These are phyloP conservation scores for Drosophila sechellia DNA, from an alignment of 1,140 invertebrate genomes.

Conservation along the genomic window DNA sequence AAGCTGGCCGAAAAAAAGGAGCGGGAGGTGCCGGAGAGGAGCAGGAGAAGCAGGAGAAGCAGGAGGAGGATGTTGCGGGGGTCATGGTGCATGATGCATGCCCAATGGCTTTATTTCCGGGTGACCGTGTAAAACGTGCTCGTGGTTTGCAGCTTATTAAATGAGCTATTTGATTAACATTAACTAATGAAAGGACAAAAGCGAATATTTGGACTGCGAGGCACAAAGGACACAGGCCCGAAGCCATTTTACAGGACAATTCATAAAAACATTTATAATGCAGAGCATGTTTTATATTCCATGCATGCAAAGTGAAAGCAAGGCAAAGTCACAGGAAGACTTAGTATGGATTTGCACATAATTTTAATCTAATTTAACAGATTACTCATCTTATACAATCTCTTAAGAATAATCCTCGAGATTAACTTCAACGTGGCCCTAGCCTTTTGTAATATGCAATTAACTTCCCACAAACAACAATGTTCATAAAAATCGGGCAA, in stretches of 20 bases:
- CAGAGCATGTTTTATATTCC: background rate
- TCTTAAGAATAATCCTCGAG: background rate
- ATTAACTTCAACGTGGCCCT: background rate
- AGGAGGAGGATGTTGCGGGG: background rate
- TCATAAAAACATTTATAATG: background rate
- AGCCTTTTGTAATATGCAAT: background rate
- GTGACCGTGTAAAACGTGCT: conserved; percentile 21
- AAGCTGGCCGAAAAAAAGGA: conserved; percentile 37
- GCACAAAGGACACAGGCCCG: background rate
- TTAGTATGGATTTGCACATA: no score
- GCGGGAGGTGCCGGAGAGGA: no score
- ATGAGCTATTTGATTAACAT: conserved; percentile 44
- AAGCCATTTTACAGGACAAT: background rate
- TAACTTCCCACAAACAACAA: background rate
- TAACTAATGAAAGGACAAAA: conserved; percentile 22
- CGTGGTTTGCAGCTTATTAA: conserved; percentile 28
- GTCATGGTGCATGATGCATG: conserved; percentile 26
- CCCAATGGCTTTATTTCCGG: conserved; percentile 33
- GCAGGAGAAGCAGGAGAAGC: background rate
- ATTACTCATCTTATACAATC: no score
- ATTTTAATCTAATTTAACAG: no score
- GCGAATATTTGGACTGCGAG: background rate
- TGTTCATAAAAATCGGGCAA: background rate
- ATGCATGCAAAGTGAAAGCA: background rate
- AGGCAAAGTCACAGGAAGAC: background rate